Evolutionary conservation across 2,113 vertebrate species (phyloP), one percentile per base, ranked within the genome.

Genomic region (Centropus unirufus): DNA sequence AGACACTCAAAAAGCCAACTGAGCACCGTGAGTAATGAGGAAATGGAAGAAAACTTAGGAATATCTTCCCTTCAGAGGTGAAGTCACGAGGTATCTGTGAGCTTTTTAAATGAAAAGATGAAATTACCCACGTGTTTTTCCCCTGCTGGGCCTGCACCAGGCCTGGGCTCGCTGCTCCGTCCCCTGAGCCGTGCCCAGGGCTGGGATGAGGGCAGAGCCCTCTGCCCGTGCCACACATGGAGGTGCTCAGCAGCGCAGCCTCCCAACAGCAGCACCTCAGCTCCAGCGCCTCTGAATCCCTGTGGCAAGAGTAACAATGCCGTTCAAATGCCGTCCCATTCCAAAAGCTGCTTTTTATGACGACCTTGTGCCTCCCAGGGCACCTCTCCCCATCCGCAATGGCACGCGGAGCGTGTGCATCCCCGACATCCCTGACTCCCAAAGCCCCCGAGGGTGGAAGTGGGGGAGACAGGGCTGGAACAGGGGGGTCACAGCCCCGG

Each of bases 161-260:
- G 42, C n/a, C 67, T 21, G 82, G 17, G 26, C 49, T 58, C 8
- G 2, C n/a, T 29, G 34, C 15, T 46, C 7, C 6, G 4, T 36
- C 32, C 32, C 55, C 59, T 16, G 6, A 58, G 36, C 9, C 27
- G 39, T 55, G 46, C 21, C 36, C 54, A 32, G 27, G 44, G 64
- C 55, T 59, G 29, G 15, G 64, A 69, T 7, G 40, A 12, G 2
- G 6, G 11, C 30, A 26, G 57, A 11, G 51, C 61, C 11, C 1
- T n/a, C 26, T 2, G 34, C 30, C 4, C 20, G 47, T 18, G 49
- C 40, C 17, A 6, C 7, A 1, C 40, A 27, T 1, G 0, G 24
- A 15, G 64, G 51, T 14, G 55, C 14, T 64, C 3, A 1, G 32
- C 14, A 4, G 74, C 27, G 69, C 63, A 29, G 55, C 3, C 69